A percentile compares a stretch with the other conserved stretches of the same genome.
Evolutionary conservation across 2,113 vertebrate genomes (phyloP).

Genomic region (Nerophis lumbriciformis): DNA sequence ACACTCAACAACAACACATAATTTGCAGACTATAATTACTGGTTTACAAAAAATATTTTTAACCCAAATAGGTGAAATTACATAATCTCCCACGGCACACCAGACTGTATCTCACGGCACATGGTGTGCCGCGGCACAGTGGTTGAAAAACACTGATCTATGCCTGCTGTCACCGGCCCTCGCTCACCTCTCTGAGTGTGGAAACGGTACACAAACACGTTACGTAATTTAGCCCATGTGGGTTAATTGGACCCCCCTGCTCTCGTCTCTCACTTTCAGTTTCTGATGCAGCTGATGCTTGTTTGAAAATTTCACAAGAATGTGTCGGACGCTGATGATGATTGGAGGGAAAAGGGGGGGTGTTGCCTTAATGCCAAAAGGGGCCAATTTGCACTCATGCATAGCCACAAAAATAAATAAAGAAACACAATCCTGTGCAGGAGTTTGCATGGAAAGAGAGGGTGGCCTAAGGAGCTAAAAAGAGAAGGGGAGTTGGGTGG

Average conservation of each 20-base stretch:
- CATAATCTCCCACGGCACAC: too few relatives aligned
- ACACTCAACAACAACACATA: too few relatives aligned
- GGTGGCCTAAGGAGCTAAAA: constrained; percentile 37
- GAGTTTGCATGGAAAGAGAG: constrained; percentile 39
- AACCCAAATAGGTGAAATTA: too few relatives aligned
- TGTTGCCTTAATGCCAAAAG: constrained; percentile 6
- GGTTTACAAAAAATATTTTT: too few relatives aligned
- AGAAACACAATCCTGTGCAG: constrained; percentile 22
- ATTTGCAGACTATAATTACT: too few relatives aligned
- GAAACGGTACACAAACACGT: constrained; percentile 23
- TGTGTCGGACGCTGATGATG: constrained; percentile 9
- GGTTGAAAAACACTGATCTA: too few relatives aligned
- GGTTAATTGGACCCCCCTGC: constrained; percentile 26
- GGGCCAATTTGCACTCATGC: neutral
- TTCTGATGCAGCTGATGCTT: constrained; percentile 30
- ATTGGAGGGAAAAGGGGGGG: neutral
- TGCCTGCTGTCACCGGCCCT: constrained; percentile 7
- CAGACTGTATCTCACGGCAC: too few relatives aligned
- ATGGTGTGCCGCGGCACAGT: too few relatives aligned
- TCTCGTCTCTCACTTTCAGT: neutral
- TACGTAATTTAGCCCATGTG: constrained; percentile 51
- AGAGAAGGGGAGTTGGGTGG: constrained; percentile 32
- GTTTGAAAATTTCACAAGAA: constrained; percentile 24
- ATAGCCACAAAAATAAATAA: constrained; percentile 1
- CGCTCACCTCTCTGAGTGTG: constrained; percentile 13